Conservation (phyloP, 2,113 vertebrate genomes). For the Sminthopsis crassicaudata region DNA sequence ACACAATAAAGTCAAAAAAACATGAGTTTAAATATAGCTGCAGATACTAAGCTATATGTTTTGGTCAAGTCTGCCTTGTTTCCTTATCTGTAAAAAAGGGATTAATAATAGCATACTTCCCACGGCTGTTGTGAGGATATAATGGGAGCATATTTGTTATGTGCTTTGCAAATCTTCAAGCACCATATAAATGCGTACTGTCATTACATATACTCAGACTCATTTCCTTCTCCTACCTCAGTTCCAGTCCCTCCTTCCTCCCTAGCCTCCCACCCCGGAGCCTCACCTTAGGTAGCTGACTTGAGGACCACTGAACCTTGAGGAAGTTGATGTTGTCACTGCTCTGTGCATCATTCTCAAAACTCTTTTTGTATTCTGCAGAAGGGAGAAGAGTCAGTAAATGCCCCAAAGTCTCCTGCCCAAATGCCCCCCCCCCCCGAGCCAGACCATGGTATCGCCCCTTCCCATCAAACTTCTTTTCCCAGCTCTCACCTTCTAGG, state of each 20-base stretch:
- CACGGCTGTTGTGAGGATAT: not conserved
- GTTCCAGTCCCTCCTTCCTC: not conserved
- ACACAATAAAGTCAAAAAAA: not conserved
- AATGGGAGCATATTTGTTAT: not conserved
- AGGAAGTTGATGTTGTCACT: conserved; percentile 98
- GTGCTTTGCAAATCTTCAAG: not conserved
- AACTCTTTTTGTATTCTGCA: conserved; percentile 97
- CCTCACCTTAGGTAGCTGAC: conserved; percentile 94
- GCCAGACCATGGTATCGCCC: conserved; percentile 18
- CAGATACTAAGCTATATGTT: not conserved
- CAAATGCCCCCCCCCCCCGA: too few species aligned
- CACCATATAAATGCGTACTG: too few species aligned
- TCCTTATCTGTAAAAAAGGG: not conserved
- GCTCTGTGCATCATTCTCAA: conserved; percentile 96
- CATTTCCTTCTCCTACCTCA: not conserved
- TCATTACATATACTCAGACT: not conserved
- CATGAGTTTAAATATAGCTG: not conserved
- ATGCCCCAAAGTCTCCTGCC: not conserved
- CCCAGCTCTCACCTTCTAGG: conserved; percentile 89
- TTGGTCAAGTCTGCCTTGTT: not conserved
- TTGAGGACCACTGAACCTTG: conserved; percentile 96
- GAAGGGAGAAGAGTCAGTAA: not conserved
- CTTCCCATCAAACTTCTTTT: not conserved
- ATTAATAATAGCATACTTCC: not conserved
- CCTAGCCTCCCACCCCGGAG: not conserved